Percentiles rank a stretch among this genome's conserved stretches.
Conservation (phyloP, 2,797 vertebrate species). For the Anguilla pacifica region DNA sequence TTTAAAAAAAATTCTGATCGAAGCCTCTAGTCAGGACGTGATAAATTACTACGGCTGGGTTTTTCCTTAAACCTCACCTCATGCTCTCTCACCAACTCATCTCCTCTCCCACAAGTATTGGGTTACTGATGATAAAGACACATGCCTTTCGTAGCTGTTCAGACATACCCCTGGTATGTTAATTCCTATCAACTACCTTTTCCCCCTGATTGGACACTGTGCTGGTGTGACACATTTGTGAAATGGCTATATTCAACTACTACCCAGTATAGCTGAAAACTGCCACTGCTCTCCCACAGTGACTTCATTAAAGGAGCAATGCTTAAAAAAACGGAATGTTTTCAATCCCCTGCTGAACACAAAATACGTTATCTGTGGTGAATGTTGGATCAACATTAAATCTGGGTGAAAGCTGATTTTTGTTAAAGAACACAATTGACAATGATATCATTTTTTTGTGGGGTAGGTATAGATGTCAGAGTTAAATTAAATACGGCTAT, state of each 20-base stretch:
- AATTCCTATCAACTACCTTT: neutral
- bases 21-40: neutral
- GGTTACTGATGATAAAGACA: constrained; percentile 11
- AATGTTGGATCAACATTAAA: neutral
- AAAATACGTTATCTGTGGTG: neutral
- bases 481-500: neutral
- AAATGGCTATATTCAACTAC: neutral
- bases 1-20: too few relatives aligned
- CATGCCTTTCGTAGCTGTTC: neutral
- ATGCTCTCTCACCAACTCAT: neutral
- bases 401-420: neutral
- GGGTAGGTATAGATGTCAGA: neutral
- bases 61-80: neutral
- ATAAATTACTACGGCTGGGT: neutral
- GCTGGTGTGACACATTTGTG: neutral
- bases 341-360: neutral
- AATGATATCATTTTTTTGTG: neutral
- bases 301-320: neutral
- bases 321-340: too few relatives aligned
- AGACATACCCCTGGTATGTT: neutral
- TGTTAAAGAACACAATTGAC: neutral
- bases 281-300: neutral
- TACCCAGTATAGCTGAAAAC: neutral
- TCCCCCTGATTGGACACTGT: neutral
- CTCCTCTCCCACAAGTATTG: constrained; percentile 15